These are phyloP conservation scores for Dermatophagoides farinae DNA, from an alignment of 1,140 invertebrate genomes.

Conservation along the genomic window DNA sequence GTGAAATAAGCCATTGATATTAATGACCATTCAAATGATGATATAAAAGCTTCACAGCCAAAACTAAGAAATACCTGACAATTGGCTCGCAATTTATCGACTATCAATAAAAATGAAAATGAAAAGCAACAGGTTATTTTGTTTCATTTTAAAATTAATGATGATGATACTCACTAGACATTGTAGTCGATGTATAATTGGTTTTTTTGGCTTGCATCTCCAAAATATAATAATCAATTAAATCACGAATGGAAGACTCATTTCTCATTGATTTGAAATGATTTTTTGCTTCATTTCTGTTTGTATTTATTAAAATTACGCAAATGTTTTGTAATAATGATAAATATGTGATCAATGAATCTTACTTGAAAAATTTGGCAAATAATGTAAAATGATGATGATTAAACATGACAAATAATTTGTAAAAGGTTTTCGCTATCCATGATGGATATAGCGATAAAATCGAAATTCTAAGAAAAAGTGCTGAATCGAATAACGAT, in stretches of 20 bases:
- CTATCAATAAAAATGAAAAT: constrained; percentile 6
- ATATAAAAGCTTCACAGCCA: constrained; percentile 21
- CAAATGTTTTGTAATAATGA: background rate
- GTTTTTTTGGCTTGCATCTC: constrained; percentile 7
- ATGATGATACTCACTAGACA: constrained; percentile 8
- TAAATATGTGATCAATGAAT: background rate
- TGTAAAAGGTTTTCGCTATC: constrained; percentile 2
- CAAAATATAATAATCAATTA: constrained; percentile 15
- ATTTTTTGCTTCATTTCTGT: background rate
- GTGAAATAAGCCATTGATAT: constrained; percentile 15
- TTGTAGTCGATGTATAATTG: background rate
- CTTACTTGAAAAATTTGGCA: constrained; percentile 1
- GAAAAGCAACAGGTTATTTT: background rate
- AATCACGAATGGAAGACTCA: background rate
- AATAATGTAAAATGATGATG: background rate
- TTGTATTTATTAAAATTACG: background rate
- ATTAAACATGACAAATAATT: constrained; percentile 8
- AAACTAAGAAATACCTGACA: constrained; percentile 17
- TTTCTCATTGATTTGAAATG: constrained; percentile 3
- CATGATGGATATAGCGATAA: background rate
- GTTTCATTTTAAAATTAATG: background rate
- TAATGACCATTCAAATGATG: constrained; percentile 18
- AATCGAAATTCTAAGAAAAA: background rate
- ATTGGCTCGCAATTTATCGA: constrained; percentile 13
- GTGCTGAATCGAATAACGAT: constrained; percentile 4